A percentile compares a stretch with the other conserved stretches of the same genome.
These are phyloP conservation scores for Haemorhous mexicanus DNA, from an alignment of 2,113 vertebrate species.

Conservation along the genomic window DNA sequence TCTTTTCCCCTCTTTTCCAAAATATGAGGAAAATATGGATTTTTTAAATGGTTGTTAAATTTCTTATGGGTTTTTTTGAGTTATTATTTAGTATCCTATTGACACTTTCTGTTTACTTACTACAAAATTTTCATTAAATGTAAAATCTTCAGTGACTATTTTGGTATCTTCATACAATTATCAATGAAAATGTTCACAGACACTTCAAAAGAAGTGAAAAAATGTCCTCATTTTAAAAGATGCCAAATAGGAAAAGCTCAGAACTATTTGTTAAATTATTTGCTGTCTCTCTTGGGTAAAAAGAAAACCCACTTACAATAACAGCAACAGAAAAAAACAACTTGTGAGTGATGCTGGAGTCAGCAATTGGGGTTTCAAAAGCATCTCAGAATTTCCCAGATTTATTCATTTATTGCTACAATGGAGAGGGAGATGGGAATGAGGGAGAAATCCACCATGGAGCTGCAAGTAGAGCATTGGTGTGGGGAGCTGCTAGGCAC, in stretches of 20 bases:
- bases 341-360: not conserved
- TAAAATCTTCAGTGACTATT: not conserved
- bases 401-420: not conserved
- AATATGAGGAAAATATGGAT: not conserved
- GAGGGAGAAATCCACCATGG: not conserved
- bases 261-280: conserved; percentile 8
- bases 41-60: not conserved
- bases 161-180: not conserved
- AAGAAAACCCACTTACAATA: not conserved
- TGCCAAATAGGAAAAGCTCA: not conserved
- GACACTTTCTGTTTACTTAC: not conserved
- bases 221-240: not conserved
- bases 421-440: not conserved
- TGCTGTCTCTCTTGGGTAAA: not conserved
- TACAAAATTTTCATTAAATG: not conserved
- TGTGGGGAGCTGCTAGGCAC: not conserved
- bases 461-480: not conserved
- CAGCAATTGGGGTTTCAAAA: conserved; percentile 36
- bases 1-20: not conserved
- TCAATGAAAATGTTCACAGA: not conserved
- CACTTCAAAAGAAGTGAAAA: not conserved
- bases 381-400: not conserved
- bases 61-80: not conserved
- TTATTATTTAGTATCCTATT: not conserved
- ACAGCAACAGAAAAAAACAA: not conserved